phyloP scores from a whole-genome alignment of 1,140 invertebrate species.

The silkworm (Bombyx mori) region ASM3026992v2 NC_085108.1:5535501-5536000 shows the following conservation, averaged over 20 bases:
- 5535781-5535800: too few species aligned
- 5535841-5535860: too few species aligned
- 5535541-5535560: conserved; percentile 61
- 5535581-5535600: conserved; percentile 73
- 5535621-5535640: conserved; percentile 61
- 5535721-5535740: conserved; percentile 85
- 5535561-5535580: conserved; percentile 57
- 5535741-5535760: conserved; percentile 78
- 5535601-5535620: conserved; percentile 83
- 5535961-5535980: too few species aligned
- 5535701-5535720: conserved; percentile 76
- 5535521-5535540: conserved; percentile 57
- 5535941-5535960: too few species aligned
- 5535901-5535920: too few species aligned
- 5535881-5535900: too few species aligned
- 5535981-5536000: too few species aligned
- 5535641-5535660: conserved; percentile 53
- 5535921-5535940: too few species aligned
- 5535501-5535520: conserved; percentile 15
- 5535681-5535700: conserved; percentile 60
- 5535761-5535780: too few species aligned
- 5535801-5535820: too few species aligned
- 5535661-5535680: conserved; percentile 61
- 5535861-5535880: too few species aligned
- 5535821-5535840: too few species aligned